Conservation (phyloP, 2,113 vertebrate genomes). For the Ellobius talpinus region DNA sequence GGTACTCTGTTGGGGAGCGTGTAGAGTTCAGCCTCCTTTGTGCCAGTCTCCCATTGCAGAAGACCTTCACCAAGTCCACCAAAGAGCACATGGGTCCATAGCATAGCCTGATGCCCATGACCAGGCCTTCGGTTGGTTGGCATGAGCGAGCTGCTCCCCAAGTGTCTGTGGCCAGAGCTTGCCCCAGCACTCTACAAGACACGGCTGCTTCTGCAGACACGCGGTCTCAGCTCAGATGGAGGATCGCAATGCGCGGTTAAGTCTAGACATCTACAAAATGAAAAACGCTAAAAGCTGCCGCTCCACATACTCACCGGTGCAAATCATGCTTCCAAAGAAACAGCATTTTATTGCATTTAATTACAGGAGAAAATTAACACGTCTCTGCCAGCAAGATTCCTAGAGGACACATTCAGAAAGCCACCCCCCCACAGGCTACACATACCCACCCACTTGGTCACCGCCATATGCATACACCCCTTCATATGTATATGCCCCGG, state of each 20-base stretch:
- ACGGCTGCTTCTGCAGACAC: neutral
- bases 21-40: rapidly evolving
- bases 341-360: neutral
- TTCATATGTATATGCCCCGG: rapidly evolving
- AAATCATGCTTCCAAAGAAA: rapidly evolving
- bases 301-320: rapidly evolving
- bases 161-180: rapidly evolving
- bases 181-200: neutral
- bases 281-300: rapidly evolving
- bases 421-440: neutral
- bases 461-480: neutral
- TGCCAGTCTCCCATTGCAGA: rapidly evolving
- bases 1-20: rapidly evolving
- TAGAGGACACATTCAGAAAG: rapidly evolving
- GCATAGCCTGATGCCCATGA: rapidly evolving
- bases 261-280: neutral
- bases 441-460: neutral
- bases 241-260: rapidly evolving
- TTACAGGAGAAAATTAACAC: neutral
- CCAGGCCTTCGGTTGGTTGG: rapidly evolving
- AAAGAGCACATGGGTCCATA: rapidly evolving
- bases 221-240: neutral
- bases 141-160: neutral
- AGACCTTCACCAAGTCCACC: rapidly evolving
- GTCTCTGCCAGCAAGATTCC: neutral